Evolutionary conservation across 2,888 invertebrate species (phyloP).

Genomic region (Phaedon cochleariae): DNA sequence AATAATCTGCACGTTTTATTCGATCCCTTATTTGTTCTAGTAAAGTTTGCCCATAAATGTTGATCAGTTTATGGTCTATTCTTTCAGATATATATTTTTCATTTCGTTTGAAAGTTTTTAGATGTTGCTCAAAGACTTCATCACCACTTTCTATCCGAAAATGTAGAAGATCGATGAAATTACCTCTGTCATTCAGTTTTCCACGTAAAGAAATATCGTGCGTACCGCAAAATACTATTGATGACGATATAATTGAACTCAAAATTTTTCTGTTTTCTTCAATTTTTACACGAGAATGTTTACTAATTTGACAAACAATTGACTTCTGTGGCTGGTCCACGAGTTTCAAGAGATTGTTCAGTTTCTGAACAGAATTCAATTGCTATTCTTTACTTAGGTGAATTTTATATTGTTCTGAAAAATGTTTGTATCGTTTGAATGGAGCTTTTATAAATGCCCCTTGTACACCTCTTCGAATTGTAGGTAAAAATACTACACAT

Average conservation of each 20-base stretch:
- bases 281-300: slow-evolving; percentile 10
- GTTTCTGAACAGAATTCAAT: no score
- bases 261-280: neutral
- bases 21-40: slow-evolving; percentile 33
- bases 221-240: no score
- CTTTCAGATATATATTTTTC: slow-evolving; percentile 30
- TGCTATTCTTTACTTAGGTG: no score
- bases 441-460: slow-evolving; percentile 12
- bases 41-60: slow-evolving; percentile 36
- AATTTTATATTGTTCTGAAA: no score
- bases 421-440: no score
- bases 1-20: slow-evolving; percentile 30
- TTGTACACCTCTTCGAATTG: slow-evolving; percentile 11
- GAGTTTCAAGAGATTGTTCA: no score
- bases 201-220: no score
- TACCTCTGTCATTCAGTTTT: slow-evolving; percentile 3
- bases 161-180: slow-evolving; percentile 29
- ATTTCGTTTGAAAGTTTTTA: slow-evolving; percentile 13
- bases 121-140: slow-evolving; percentile 24
- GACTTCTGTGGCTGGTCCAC: no score
- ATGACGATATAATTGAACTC: no score
- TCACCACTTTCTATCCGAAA: slow-evolving; percentile 34
- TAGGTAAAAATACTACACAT: slow-evolving; percentile 3
- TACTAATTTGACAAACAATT: neutral
- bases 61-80: slow-evolving; percentile 41